Evolutionary conservation across 2,113 vertebrate genomes (phyloP).

Genomic region (Sebastes schlegelii): DNA sequence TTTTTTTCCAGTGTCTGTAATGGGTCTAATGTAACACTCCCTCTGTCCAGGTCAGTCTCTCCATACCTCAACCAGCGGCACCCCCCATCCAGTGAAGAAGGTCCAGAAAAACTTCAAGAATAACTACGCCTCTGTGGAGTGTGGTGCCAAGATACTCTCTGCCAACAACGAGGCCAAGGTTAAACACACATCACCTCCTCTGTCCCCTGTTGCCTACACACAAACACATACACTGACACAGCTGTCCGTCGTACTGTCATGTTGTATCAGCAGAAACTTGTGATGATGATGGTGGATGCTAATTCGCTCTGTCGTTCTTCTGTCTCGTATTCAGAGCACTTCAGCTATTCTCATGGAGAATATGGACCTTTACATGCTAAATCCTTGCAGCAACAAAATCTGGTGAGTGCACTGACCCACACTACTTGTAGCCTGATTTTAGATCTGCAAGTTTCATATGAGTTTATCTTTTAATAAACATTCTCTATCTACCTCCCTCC

Average conservation of each 20-base stretch:
- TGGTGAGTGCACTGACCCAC: conserved; percentile 84
- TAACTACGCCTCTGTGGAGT: conserved; percentile 99
- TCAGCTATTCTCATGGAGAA: conserved; percentile 98
- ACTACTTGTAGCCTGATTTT: too few relatives aligned
- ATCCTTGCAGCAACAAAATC: conserved; percentile 99
- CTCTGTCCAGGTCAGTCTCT: conserved; percentile 90
- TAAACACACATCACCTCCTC: conserved; percentile 23
- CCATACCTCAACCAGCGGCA: conserved; percentile 90
- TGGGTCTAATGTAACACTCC: conserved; percentile 7
- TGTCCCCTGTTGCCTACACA: conserved; percentile 5
- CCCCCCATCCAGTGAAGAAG: conserved; percentile 91
- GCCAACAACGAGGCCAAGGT: conserved; percentile 99
- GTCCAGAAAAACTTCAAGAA: conserved; percentile 97
- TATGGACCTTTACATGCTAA: conserved; percentile 99
- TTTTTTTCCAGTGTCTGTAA: conserved; percentile 9
- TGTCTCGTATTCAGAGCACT: conserved; percentile 87
- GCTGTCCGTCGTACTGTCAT: too few relatives aligned
- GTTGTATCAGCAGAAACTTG: not conserved
- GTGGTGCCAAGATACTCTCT: conserved; percentile 97
- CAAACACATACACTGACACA: not conserved
- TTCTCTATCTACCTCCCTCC: conserved; percentile 32
- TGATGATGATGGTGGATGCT: not conserved
- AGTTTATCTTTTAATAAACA: not conserved
- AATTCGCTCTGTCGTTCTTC: not conserved
- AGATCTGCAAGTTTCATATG: not conserved